phyloP scores from a whole-genome alignment of 2,797 vertebrate genomes.

The Crenichthys baileyi region DNA sequence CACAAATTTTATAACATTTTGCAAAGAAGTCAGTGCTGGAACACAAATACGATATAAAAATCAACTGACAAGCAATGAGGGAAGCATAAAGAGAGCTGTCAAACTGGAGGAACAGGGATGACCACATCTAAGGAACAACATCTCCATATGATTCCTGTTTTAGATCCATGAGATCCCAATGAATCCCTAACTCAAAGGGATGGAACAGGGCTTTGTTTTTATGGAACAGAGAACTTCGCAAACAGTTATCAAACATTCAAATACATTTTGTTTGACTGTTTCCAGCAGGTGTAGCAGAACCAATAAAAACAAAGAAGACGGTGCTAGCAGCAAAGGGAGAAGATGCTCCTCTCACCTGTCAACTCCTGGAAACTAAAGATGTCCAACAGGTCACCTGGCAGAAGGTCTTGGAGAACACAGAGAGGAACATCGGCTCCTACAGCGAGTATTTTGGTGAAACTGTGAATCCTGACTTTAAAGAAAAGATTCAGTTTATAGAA shows the following conservation, averaged over 20 bases:
- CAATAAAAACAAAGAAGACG: neutral
- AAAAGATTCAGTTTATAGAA: neutral
- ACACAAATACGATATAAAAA: too few species aligned
- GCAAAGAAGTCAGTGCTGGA: too few species aligned
- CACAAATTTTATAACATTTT: too few species aligned
- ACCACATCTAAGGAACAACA: neutral
- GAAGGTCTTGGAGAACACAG: neutral
- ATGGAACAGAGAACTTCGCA: too few species aligned
- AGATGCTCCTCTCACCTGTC: constrained; percentile 19
- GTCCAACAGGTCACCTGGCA: constrained; percentile 4
- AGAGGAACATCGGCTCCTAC: neutral
- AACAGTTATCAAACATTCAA: too few species aligned
- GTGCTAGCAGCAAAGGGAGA: constrained; percentile 24
- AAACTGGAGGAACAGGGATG: neutral
- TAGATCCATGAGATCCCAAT: neutral
- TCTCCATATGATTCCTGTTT: neutral
- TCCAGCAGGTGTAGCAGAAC: too few species aligned
- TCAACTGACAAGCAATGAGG: too few species aligned
- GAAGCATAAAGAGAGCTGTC: too few species aligned
- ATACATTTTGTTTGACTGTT: too few species aligned
- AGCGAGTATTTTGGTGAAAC: neutral
- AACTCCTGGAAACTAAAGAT: constrained; percentile 12
- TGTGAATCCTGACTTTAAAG: neutral
- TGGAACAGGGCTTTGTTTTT: too few species aligned
- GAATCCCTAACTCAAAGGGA: too few species aligned